Evolutionary conservation across 64 coral and sea anemone species (phyloP).

Genomic region (Montipora capricornis): DNA sequence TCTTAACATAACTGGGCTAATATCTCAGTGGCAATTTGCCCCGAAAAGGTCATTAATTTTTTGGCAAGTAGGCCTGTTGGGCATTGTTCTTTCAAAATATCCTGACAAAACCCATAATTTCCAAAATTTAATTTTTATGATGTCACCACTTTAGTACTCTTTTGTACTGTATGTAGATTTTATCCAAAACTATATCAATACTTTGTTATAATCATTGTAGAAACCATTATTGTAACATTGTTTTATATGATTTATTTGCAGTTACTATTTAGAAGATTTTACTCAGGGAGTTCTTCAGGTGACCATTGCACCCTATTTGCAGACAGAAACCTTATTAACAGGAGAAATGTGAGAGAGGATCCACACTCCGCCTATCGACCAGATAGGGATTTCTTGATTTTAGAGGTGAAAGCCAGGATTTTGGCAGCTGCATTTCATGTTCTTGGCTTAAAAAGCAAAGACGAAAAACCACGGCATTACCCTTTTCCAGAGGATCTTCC

Average conservation of each 20-base stretch:
- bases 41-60: too few relatives aligned
- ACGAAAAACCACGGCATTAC: background rate
- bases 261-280: background rate
- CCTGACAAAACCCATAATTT: too few relatives aligned
- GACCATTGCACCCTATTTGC: background rate
- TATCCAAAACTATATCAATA: too few relatives aligned
- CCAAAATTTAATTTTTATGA: too few relatives aligned
- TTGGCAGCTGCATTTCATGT: conserved; percentile 46
- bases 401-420: conserved; percentile 50
- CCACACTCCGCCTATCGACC: conserved; percentile 39
- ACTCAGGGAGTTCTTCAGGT: conserved; percentile 26
- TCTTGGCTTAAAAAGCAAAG: conserved; percentile 35
- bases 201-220: background rate
- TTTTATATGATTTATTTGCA: background rate
- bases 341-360: conserved; percentile 13
- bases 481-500: conserved; percentile 24
- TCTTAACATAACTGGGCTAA: background rate
- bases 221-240: conserved; percentile 2
- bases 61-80: too few relatives aligned
- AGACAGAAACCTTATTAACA: too few relatives aligned
- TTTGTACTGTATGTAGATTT: too few relatives aligned
- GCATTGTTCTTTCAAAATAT: too few relatives aligned
- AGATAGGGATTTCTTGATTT: conserved; percentile 51
- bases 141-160: too few relatives aligned
- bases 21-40: background rate